A percentile compares a stretch with the other conserved stretches of the same genome.
Evolutionary conservation across 2,113 vertebrate species (phyloP).

Genomic region (Lepisosteus oculatus): DNA sequence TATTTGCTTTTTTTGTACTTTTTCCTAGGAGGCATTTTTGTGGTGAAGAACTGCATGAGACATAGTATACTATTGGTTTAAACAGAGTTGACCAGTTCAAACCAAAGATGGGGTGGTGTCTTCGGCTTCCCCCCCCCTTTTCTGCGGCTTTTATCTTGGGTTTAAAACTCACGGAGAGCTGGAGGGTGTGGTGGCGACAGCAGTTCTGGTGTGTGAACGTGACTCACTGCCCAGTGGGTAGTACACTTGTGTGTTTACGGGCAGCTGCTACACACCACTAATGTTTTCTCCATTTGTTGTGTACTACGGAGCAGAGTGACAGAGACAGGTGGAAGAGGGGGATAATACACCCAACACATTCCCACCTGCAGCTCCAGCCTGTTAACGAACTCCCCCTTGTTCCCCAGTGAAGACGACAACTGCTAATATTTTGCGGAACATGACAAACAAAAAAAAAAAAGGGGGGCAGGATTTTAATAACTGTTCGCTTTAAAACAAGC

Average conservation of each 20-base stretch:
- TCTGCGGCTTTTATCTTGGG: conserved; percentile 42
- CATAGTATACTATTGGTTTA: conserved; percentile 39
- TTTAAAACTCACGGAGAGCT: conserved; percentile 40
- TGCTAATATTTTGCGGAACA: conserved; percentile 12
- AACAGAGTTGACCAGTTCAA: conserved; percentile 51
- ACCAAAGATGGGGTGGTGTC: conserved; percentile 34
- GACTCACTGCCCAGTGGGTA: conserved; percentile 60
- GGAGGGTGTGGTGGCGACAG: conserved; percentile 57
- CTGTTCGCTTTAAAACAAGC: background rate
- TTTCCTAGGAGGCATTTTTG: conserved; percentile 49
- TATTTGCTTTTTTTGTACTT: conserved; percentile 47
- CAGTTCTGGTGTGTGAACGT: conserved; percentile 27
- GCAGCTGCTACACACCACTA: conserved; percentile 71
- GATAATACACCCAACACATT: conserved; percentile 45
- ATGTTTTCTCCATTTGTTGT: conserved; percentile 73
- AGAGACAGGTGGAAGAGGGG: conserved; percentile 53
- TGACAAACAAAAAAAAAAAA: background rate
- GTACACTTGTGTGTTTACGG: conserved; percentile 72
- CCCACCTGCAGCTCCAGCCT: conserved; percentile 53
- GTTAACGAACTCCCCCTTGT: conserved; percentile 28
- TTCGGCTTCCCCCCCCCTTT: conserved; percentile 25
- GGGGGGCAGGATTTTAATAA: background rate
- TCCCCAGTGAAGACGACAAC: conserved; percentile 42
- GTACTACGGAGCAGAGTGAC: conserved; percentile 56
- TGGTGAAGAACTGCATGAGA: conserved; percentile 37